These are phyloP conservation scores for Alloplasta piceator DNA, from an alignment of 2,888 invertebrate genomes.

Conservation along the genomic window DNA sequence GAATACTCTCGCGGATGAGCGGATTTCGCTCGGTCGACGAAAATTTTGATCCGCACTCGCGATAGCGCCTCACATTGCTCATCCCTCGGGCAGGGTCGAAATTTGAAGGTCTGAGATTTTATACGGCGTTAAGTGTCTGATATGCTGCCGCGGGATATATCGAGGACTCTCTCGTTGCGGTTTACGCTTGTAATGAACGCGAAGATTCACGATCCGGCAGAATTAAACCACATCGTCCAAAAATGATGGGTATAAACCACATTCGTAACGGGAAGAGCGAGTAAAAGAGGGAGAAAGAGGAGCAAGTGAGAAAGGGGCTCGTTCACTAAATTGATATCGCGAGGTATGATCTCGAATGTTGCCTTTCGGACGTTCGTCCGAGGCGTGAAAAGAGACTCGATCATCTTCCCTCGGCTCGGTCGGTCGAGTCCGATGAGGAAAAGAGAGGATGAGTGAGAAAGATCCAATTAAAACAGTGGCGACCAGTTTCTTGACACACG, in stretches of 20 bases:
- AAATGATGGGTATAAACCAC: conserved; percentile 57
- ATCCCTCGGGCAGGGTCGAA: conserved; percentile 24
- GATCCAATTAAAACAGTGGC: conserved; percentile 64
- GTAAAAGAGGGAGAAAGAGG: conserved; percentile 35
- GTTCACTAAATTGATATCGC: conserved; percentile 59
- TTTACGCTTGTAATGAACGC: conserved; percentile 46
- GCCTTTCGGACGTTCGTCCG: conserved; percentile 45
- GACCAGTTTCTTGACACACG: conserved; percentile 31
- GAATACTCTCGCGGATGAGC: conserved; percentile 24
- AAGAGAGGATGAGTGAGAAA: conserved; percentile 12
- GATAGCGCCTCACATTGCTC: conserved; percentile 40
- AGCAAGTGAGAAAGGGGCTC: conserved; percentile 25
- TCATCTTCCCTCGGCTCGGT: conserved; percentile 37
- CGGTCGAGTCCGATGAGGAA: conserved; percentile 21
- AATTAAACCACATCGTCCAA: conserved; percentile 58
- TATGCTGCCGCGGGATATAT: conserved; percentile 27
- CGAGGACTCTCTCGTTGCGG: conserved; percentile 18
- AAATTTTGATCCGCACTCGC: conserved; percentile 47
- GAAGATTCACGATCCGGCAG: conserved; percentile 57
- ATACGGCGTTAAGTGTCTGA: background rate
- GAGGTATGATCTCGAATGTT: conserved; percentile 61
- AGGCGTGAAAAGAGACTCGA: conserved; percentile 60
- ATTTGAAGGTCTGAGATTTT: conserved; percentile 18
- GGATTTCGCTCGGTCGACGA: conserved; percentile 30
- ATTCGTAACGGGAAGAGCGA: conserved; percentile 56